phyloP scores from a whole-genome alignment of 2,888 invertebrate species.

The Imbricaverruca yamaguchii region DNA sequence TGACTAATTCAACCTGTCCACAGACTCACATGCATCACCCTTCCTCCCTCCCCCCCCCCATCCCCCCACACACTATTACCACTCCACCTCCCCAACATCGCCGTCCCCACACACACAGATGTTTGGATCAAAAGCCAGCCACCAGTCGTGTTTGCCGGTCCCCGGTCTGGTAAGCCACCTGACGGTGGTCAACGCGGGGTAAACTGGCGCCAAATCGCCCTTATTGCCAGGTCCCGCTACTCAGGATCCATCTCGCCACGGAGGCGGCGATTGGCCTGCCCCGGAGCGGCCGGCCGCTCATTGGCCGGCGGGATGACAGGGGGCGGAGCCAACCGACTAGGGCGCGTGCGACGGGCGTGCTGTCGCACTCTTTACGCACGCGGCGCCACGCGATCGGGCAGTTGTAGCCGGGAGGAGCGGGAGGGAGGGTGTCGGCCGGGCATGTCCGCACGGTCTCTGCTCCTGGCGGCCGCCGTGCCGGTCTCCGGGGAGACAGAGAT shows the following conservation, averaged over 20 bases:
- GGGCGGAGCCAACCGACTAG: neutral
- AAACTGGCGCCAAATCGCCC: neutral
- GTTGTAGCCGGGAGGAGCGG: neutral
- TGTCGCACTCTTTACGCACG: neutral
- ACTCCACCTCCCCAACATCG: neutral
- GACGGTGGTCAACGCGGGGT: neutral
- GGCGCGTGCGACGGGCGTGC: neutral
- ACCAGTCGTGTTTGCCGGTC: neutral
- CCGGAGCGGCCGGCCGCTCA: neutral
- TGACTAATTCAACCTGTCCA: too few species aligned
- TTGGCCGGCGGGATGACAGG: neutral
- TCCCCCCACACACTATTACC: too few species aligned
- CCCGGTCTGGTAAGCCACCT: neutral
- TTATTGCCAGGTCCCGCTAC: conserved; percentile 2
- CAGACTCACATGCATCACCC: too few species aligned
- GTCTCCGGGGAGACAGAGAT: too few species aligned
- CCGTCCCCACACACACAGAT: neutral
- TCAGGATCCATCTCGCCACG: neutral
- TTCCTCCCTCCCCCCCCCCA: too few species aligned
- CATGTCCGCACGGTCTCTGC: too few species aligned
- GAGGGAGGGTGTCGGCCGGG: neutral
- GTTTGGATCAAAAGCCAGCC: neutral
- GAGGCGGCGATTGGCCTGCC: neutral
- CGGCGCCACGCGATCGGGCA: neutral
- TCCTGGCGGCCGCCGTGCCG: too few species aligned